Evolutionary conservation across 2,113 vertebrate species (phyloP).

Genomic region (Hippopotamus amphibius): DNA sequence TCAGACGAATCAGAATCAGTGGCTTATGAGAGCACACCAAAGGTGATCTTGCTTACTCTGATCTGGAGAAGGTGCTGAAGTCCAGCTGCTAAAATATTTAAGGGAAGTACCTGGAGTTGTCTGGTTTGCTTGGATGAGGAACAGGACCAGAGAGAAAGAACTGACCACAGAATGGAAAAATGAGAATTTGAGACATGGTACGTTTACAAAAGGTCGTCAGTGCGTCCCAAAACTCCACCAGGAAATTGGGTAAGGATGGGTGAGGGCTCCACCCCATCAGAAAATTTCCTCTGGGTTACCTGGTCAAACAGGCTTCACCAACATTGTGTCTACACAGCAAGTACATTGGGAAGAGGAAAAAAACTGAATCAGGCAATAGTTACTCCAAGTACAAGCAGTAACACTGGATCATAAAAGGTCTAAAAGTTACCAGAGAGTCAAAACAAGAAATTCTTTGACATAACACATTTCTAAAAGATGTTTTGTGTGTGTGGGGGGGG

Average conservation of each 20-base stretch:
- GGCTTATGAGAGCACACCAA: constrained; percentile 42
- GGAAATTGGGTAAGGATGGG: constrained; percentile 33
- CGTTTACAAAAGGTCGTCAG: constrained; percentile 47
- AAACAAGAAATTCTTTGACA: background rate
- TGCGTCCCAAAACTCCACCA: constrained; percentile 69
- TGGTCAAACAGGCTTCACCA: constrained; percentile 6
- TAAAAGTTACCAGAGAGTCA: background rate
- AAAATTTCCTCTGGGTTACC: constrained; percentile 50
- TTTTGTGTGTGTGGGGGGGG: background rate
- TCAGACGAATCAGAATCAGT: constrained; percentile 6
- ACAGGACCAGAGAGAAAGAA: constrained; percentile 19
- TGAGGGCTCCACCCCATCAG: background rate
- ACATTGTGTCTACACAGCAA: background rate
- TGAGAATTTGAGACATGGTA: constrained; percentile 62
- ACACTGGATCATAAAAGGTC: background rate
- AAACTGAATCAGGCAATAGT: background rate
- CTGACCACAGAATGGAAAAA: constrained; percentile 56
- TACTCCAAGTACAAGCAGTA: background rate
- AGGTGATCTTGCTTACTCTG: constrained; percentile 50
- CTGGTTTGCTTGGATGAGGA: constrained; percentile 51
- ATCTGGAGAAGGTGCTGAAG: background rate
- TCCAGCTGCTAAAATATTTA: constrained; percentile 64
- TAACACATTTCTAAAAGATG: background rate
- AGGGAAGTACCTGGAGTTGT: constrained; percentile 58
- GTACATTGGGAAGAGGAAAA: background rate